Percentiles rank a stretch among this genome's conserved stretches.
These are phyloP conservation scores for Noctua janthe DNA, from an alignment of 2,888 invertebrate species.

Conservation along the genomic window DNA sequence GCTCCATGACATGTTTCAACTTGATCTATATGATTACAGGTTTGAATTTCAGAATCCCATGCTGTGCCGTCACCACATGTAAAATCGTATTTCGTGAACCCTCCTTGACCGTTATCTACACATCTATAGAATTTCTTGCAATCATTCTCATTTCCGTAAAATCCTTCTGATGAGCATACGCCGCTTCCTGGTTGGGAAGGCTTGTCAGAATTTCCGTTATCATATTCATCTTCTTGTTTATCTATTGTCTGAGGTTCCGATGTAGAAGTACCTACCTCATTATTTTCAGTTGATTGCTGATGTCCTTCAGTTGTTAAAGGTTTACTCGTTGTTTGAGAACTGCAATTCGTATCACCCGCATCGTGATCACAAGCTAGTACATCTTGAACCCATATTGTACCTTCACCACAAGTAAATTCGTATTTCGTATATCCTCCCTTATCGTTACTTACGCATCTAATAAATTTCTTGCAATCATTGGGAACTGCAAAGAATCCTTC, in stretches of 20 bases:
- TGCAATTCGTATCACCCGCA: constrained; percentile 72
- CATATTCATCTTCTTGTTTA: constrained; percentile 69
- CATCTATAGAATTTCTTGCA: constrained; percentile 89
- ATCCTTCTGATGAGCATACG: constrained; percentile 86
- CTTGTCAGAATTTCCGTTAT: constrained; percentile 62
- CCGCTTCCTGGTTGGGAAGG: constrained; percentile 54
- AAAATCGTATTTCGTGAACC: constrained; percentile 89
- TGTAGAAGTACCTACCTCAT: constrained; percentile 51
- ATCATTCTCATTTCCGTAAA: constrained; percentile 83
- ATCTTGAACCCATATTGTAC: constrained; percentile 93
- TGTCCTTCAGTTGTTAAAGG: constrained; percentile 58
- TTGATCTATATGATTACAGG: constrained; percentile 89
- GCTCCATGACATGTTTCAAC: constrained; percentile 79
- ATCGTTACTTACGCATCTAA: constrained; percentile 91
- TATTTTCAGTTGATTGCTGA: constrained; percentile 64
- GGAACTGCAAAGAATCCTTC: constrained; percentile 93
- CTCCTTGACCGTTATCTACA: constrained; percentile 83
- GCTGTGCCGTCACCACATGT: constrained; percentile 90
- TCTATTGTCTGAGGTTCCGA: constrained; percentile 45
- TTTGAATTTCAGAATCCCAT: constrained; percentile 89
- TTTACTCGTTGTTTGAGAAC: constrained; percentile 67
- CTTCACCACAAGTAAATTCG: constrained; percentile 92
- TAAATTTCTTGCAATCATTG: constrained; percentile 93
- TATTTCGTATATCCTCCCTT: constrained; percentile 87
- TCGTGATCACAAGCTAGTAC: constrained; percentile 89